Conservation (phyloP, 1,140 invertebrate genomes). For the Panagrolaimus sp. region DNA sequence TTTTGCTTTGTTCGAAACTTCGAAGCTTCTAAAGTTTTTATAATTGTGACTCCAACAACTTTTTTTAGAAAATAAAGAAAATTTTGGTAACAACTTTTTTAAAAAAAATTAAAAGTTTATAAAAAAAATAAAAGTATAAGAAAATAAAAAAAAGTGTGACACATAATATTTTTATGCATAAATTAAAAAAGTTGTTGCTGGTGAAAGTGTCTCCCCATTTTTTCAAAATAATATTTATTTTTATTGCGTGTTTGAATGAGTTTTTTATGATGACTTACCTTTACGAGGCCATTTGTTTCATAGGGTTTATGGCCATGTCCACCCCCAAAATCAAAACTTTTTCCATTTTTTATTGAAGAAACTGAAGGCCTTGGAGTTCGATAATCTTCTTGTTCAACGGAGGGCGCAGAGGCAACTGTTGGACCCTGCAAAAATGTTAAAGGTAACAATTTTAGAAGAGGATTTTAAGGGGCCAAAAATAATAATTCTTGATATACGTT, state of each 20-base stretch:
- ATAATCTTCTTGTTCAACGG: conserved; percentile 59
- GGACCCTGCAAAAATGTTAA: conserved; percentile 56
- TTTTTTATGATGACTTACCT: conserved; percentile 47
- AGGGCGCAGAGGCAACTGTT: conserved; percentile 56
- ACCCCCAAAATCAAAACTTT: conserved; percentile 55
- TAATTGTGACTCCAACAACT: no score
- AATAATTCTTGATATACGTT: no score
- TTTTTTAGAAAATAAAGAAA: not conserved
- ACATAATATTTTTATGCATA: no score
- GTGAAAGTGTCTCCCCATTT: no score
- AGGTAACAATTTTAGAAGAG: not conserved
- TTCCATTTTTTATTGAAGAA: conserved; percentile 52
- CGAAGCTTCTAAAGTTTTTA: not conserved
- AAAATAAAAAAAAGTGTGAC: not conserved
- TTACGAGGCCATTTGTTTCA: conserved; percentile 55
- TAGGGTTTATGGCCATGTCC: conserved; percentile 29
- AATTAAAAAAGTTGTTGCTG: no score
- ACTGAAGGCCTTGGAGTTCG: conserved; percentile 56
- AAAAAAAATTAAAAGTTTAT: not conserved
- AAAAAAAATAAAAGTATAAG: not conserved
- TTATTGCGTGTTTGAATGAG: not conserved
- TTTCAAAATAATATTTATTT: no score
- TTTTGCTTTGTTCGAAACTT: no score
- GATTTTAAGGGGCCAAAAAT: no score
- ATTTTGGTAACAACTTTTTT: not conserved